Percentiles rank a stretch among this genome's conserved stretches.
Evolutionary conservation across 2,888 invertebrate genomes (phyloP).

Genomic region (Pheosia tremula): DNA sequence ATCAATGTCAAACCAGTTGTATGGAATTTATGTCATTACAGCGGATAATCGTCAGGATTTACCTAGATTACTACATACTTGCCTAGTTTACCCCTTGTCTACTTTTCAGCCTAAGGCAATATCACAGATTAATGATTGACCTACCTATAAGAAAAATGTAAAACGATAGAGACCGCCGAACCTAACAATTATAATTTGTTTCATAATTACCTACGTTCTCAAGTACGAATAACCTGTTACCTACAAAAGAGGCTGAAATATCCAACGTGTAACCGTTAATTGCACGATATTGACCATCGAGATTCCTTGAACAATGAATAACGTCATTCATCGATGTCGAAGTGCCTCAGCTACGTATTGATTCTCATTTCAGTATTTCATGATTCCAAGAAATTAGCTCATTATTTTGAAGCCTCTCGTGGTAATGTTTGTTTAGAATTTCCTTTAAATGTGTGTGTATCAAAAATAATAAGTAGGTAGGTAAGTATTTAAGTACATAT

Average conservation of each 20-base stretch:
- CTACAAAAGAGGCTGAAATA: constrained; percentile 19
- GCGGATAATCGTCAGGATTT: no score
- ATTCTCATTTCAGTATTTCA: constrained; percentile 13
- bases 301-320: constrained; percentile 52
- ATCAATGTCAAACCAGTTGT: no score
- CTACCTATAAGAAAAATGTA: background rate
- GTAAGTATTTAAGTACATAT: no score
- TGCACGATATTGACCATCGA: constrained; percentile 49
- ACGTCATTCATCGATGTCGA: constrained; percentile 40
- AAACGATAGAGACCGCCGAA: background rate
- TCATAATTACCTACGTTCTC: constrained; percentile 14
- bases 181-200: background rate
- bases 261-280: constrained; percentile 34
- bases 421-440: background rate
- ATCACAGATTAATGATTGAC: no score
- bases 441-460: background rate
- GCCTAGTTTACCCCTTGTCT: no score
- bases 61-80: no score
- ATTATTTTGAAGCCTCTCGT: background rate
- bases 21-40: no score
- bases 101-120: no score
- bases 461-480: background rate
- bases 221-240: background rate
- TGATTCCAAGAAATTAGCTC: constrained; percentile 10
- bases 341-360: constrained; percentile 3